Conservation (phyloP, 2,888 invertebrate genomes). For the Orchesella flavescens region DNA sequence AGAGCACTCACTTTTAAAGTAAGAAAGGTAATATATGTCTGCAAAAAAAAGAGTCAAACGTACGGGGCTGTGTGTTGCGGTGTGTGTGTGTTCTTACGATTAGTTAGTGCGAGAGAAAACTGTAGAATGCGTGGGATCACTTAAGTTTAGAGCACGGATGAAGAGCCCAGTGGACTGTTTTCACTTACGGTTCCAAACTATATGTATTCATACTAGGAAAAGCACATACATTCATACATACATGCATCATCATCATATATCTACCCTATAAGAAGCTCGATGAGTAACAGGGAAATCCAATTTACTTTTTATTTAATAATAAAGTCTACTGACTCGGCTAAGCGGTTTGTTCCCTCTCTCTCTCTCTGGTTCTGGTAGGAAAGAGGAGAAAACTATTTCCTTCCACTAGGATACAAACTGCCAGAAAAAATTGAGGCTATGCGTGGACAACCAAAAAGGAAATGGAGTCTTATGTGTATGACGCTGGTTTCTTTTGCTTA, state of each 20-base stretch:
- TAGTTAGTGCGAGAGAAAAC: too few relatives aligned
- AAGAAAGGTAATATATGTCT: too few relatives aligned
- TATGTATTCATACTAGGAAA: neutral
- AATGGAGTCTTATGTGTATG: neutral
- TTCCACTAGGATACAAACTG: constrained; percentile 29
- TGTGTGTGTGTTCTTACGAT: too few relatives aligned
- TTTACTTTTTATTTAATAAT: constrained; percentile 64
- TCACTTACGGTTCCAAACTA: neutral
- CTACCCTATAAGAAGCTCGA: constrained; percentile 1
- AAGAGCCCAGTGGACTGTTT: neutral
- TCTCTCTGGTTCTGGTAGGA: constrained; percentile 9
- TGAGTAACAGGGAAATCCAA: constrained; percentile 67
- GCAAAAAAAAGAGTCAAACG: too few relatives aligned
- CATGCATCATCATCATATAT: too few relatives aligned
- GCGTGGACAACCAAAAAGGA: neutral
- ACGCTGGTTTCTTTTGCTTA: constrained; percentile 5
- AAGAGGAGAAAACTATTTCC: constrained; percentile 4
- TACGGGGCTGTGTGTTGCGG: too few relatives aligned
- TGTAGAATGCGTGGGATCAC: too few relatives aligned
- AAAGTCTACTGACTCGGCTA: constrained; percentile 61
- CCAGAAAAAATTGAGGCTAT: neutral
- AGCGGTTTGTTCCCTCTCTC: constrained; percentile 44
- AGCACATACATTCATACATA: neutral
- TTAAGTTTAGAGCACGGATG: too few relatives aligned
- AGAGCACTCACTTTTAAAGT: too few relatives aligned